These are phyloP conservation scores for Drosophila ogumai DNA, from an alignment of 1,140 invertebrate genomes.

Conservation along the genomic window DNA sequence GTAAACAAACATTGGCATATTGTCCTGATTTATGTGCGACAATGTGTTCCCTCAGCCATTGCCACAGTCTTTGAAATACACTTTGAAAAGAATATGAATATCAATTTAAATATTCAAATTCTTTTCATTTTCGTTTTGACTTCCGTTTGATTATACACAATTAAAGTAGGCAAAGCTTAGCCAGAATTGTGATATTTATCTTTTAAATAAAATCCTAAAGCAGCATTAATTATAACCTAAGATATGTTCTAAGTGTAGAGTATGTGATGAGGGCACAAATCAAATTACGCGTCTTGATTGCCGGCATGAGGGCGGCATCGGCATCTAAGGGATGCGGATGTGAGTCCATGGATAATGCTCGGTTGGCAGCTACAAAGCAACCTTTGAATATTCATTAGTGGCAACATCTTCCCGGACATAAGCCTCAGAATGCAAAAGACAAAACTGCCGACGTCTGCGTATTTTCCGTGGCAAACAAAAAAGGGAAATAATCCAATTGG, in stretches of 20 bases:
- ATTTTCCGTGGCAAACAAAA: slow-evolving; percentile 47
- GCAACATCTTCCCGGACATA: slow-evolving; percentile 50
- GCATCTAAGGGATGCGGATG: slow-evolving; percentile 19
- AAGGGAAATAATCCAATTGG: slow-evolving; percentile 61
- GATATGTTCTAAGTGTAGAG: background rate
- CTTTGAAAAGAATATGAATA: slow-evolving; percentile 6
- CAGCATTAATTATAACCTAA: background rate
- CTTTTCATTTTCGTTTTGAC: background rate
- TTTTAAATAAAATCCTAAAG: background rate
- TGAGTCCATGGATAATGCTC: slow-evolving; percentile 44
- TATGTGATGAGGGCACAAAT: slow-evolving; percentile 56
- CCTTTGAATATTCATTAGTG: slow-evolving; percentile 81
- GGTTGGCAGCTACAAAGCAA: slow-evolving; percentile 70
- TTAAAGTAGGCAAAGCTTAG: background rate
- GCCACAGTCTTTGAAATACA: slow-evolving; percentile 3
- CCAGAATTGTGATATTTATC: background rate
- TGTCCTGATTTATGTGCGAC: slow-evolving; percentile 84
- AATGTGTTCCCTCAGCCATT: slow-evolving; percentile 59
- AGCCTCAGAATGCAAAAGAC: slow-evolving; percentile 49
- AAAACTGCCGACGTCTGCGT: slow-evolving; percentile 77
- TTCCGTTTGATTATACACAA: background rate
- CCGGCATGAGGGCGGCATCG: slow-evolving; percentile 62
- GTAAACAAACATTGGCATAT: slow-evolving; percentile 84
- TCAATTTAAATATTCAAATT: background rate
- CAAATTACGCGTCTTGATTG: slow-evolving; percentile 82